phyloP scores from a whole-genome alignment of 2,797 vertebrate species.

The Propithecus perrieri region DNA sequence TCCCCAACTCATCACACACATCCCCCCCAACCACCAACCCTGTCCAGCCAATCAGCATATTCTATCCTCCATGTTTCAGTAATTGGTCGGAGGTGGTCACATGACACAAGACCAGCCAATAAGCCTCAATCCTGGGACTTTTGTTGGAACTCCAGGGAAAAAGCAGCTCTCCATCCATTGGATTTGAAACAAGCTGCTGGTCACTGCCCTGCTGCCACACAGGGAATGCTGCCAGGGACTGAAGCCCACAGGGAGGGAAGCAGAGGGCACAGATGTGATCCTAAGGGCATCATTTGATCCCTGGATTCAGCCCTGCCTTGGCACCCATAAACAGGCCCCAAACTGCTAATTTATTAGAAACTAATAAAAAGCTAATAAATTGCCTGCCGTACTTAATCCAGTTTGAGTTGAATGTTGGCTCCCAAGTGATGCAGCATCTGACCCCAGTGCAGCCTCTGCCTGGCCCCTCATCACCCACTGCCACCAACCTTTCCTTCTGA shows the following conservation, averaged over 20 bases:
- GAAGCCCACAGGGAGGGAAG: background rate
- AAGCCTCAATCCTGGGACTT: background rate
- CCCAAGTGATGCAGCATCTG: background rate
- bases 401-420: background rate
- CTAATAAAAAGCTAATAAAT: background rate
- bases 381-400: background rate
- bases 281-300: background rate
- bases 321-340: background rate
- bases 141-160: background rate
- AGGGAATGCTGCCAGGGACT: background rate
- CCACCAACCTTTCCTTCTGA: background rate
- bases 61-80: background rate
- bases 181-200: background rate
- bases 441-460: background rate
- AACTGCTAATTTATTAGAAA: background rate
- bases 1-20: accelerated
- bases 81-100: background rate
- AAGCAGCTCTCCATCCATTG: background rate
- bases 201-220: background rate
- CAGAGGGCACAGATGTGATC: background rate
- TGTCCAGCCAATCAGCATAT: background rate
- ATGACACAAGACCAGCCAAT: background rate
- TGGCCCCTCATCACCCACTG: background rate
- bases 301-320: background rate
- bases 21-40: background rate